These are phyloP conservation scores for Hippocampus zosterae DNA, from an alignment of 2,113 vertebrate species.

Conservation along the genomic window DNA sequence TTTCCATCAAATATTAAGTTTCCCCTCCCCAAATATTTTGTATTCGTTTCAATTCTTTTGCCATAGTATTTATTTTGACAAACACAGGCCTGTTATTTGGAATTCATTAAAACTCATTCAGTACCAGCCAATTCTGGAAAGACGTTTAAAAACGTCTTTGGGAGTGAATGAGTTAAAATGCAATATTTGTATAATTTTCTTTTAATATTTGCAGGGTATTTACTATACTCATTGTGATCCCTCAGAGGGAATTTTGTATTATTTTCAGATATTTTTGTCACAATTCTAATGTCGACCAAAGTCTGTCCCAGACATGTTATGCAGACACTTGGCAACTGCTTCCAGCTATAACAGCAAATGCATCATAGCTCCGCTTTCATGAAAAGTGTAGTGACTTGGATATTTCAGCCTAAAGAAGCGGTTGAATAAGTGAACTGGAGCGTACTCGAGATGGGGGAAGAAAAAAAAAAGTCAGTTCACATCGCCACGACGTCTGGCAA, in stretches of 20 bases:
- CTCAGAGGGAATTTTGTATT: background rate
- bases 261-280: background rate
- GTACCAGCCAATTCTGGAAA: too few relatives aligned
- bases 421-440: background rate
- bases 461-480: background rate
- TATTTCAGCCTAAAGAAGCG: background rate
- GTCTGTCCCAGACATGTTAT: background rate
- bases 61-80: too few relatives aligned
- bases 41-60: too few relatives aligned
- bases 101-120: too few relatives aligned
- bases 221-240: too few relatives aligned
- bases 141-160: too few relatives aligned
- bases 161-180: too few relatives aligned
- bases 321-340: background rate
- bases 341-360: background rate
- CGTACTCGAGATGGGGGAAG: background rate
- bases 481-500: background rate
- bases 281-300: background rate
- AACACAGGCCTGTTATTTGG: too few relatives aligned
- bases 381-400: background rate
- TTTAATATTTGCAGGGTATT: too few relatives aligned
- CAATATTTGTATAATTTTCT: too few relatives aligned
- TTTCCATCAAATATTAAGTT: too few relatives aligned
- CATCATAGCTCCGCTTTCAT: background rate
- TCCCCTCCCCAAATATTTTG: too few relatives aligned